Conservation (phyloP, 2,797 vertebrate genomes). For the Gobionotothen gibberifrons region DNA sequence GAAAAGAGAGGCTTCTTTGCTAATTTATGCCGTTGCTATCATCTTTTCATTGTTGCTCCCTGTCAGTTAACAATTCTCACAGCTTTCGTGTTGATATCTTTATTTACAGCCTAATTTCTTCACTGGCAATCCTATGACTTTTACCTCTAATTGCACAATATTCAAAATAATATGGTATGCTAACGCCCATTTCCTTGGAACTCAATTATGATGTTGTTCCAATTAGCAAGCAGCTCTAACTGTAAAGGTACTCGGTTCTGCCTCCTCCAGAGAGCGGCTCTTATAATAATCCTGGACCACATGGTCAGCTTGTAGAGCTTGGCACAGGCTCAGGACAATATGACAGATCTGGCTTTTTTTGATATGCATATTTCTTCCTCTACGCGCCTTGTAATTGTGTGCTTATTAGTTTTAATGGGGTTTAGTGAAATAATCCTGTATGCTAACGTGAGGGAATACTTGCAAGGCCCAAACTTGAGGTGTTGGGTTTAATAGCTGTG, state of each 20-base stretch:
- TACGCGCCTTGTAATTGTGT: slow-evolving; percentile 74
- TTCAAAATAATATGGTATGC: slow-evolving; percentile 46
- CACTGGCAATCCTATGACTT: slow-evolving; percentile 27
- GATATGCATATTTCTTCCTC: slow-evolving; percentile 74
- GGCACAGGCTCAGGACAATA: slow-evolving; percentile 70
- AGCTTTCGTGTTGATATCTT: slow-evolving; percentile 34
- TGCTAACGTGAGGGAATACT: slow-evolving; percentile 60
- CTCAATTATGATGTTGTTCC: slow-evolving; percentile 79
- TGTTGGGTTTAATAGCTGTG: slow-evolving; percentile 57
- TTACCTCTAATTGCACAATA: slow-evolving; percentile 49
- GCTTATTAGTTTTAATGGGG: slow-evolving; percentile 79
- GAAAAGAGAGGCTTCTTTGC: slow-evolving; percentile 53
- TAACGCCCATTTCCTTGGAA: slow-evolving; percentile 49
- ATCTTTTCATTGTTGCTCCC: slow-evolving; percentile 65
- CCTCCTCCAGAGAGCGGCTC: slow-evolving; percentile 55
- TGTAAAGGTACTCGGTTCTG: slow-evolving; percentile 42
- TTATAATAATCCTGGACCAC: slow-evolving; percentile 76
- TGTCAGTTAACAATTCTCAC: slow-evolving; percentile 59
- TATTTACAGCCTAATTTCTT: slow-evolving; percentile 22
- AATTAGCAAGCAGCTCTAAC: slow-evolving; percentile 76
- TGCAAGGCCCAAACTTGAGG: slow-evolving; percentile 49
- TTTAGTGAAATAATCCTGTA: slow-evolving; percentile 70
- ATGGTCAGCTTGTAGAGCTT: slow-evolving; percentile 71
- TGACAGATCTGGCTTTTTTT: slow-evolving; percentile 75
- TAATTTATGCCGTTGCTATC: slow-evolving; percentile 73